Evolutionary conservation across 2,113 vertebrate genomes (phyloP).

Genomic region (Peromyscus polionotus): DNA sequence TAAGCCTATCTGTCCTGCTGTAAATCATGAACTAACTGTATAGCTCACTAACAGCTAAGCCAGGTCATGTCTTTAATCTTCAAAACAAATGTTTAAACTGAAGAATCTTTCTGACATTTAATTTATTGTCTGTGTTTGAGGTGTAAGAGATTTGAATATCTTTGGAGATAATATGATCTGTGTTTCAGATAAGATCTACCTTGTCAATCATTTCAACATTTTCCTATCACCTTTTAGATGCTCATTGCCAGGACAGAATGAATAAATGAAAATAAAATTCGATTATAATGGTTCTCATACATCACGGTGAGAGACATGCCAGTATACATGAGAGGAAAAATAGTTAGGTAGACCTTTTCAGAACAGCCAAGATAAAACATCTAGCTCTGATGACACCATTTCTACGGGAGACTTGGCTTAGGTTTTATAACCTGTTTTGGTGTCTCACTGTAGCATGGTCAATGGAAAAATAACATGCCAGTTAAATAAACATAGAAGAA

Average conservation of each 20-base stretch:
- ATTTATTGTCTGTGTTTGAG: slow-evolving; percentile 62
- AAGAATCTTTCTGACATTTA: slow-evolving; percentile 68
- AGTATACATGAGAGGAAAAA: not conserved
- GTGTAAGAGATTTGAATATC: slow-evolving; percentile 43
- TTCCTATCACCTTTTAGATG: slow-evolving; percentile 29
- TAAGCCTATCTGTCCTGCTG: not conserved
- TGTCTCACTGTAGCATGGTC: not conserved
- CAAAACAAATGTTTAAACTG: slow-evolving; percentile 67
- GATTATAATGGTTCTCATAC: slow-evolving; percentile 17
- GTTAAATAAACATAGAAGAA: not conserved
- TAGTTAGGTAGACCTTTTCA: not conserved
- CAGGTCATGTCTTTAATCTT: slow-evolving; percentile 56
- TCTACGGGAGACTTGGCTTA: slow-evolving; percentile 15
- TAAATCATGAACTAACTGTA: not conserved
- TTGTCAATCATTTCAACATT: slow-evolving; percentile 61
- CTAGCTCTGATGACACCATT: not conserved
- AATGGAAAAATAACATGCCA: not conserved
- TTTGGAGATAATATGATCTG: slow-evolving; percentile 69
- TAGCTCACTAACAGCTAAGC: not conserved
- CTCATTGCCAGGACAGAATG: slow-evolving; percentile 23
- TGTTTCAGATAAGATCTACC: slow-evolving; percentile 50
- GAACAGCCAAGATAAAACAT: not conserved
- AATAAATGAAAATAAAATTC: slow-evolving; percentile 56
- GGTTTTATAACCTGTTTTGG: not conserved
- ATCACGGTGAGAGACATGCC: not conserved